These are phyloP conservation scores for Bruchidius siliquastri DNA, from an alignment of 2,888 invertebrate species.

Conservation along the genomic window DNA sequence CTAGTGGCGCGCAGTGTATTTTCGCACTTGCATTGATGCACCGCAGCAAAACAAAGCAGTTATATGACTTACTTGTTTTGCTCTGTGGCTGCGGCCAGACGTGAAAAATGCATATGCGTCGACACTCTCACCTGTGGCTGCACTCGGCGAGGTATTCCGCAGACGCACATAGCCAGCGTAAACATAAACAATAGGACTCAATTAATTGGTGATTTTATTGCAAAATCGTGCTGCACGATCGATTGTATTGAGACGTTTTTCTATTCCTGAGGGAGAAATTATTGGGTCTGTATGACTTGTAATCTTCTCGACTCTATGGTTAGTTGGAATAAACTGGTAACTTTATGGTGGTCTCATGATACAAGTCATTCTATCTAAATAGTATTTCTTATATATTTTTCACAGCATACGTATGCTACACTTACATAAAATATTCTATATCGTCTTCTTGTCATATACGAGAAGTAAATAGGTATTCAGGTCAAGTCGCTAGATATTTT, in stretches of 20 bases:
- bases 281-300: background rate
- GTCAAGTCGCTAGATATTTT: too few species aligned
- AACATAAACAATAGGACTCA: background rate
- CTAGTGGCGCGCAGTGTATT: background rate
- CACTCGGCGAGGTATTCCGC: background rate
- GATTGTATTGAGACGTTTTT: background rate
- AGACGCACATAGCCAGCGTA: background rate
- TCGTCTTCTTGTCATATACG: too few species aligned
- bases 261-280: background rate
- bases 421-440: too few species aligned
- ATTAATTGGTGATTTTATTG: background rate
- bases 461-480: too few species aligned
- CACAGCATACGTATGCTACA: too few species aligned
- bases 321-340: background rate
- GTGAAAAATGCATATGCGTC: background rate
- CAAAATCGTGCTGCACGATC: background rate
- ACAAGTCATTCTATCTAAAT: too few species aligned
- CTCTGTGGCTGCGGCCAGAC: background rate
- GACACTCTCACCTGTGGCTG: background rate
- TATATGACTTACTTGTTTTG: background rate
- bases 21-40: background rate
- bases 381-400: too few species aligned
- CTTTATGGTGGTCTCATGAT: too few species aligned
- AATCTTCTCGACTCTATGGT: background rate
- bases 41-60: background rate